These are phyloP conservation scores for Nemoura dubitans DNA, from an alignment of 2,888 invertebrate genomes.

Conservation along the genomic window DNA sequence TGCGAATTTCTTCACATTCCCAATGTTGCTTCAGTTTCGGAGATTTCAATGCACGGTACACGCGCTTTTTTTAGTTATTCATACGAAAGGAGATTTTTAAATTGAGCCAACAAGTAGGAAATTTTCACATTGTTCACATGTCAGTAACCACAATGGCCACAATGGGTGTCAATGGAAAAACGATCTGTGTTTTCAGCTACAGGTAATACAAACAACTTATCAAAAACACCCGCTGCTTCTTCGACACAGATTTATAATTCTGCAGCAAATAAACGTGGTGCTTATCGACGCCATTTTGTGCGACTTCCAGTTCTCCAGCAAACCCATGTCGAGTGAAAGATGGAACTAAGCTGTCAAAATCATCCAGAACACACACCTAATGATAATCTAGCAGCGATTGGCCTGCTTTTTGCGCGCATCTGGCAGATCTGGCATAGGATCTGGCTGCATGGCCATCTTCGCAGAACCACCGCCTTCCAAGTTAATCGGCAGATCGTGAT, in stretches of 20 bases:
- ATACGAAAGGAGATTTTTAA: no score
- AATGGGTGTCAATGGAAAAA: conserved; percentile 16
- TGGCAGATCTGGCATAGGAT: neutral
- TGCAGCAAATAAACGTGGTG: conserved; percentile 9
- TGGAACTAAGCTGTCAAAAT: conserved; percentile 46
- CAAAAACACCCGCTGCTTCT: conserved; percentile 29
- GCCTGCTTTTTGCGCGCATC: neutral
- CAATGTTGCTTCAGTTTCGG: no score
- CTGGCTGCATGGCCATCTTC: neutral
- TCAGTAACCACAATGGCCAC: no score
- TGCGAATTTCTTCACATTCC: no score
- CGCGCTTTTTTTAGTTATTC: no score
- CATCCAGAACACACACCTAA: conserved; percentile 3
- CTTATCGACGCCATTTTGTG: conserved; percentile 44
- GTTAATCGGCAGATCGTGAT: conserved; percentile 21
- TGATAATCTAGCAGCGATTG: neutral
- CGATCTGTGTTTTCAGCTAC: conserved; percentile 2
- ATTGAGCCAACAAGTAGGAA: no score
- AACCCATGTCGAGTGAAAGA: conserved; percentile 46
- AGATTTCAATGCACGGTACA: no score
- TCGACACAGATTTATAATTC: conserved; percentile 43
- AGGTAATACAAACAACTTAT: neutral
- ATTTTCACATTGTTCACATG: no score
- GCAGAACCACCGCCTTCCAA: neutral
- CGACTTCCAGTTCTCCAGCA: conserved; percentile 43